Evolutionary conservation across 1,140 invertebrate species (phyloP), one percentile per base, ranked within the genome.

Genomic region (Habropoda laboriosa): DNA sequence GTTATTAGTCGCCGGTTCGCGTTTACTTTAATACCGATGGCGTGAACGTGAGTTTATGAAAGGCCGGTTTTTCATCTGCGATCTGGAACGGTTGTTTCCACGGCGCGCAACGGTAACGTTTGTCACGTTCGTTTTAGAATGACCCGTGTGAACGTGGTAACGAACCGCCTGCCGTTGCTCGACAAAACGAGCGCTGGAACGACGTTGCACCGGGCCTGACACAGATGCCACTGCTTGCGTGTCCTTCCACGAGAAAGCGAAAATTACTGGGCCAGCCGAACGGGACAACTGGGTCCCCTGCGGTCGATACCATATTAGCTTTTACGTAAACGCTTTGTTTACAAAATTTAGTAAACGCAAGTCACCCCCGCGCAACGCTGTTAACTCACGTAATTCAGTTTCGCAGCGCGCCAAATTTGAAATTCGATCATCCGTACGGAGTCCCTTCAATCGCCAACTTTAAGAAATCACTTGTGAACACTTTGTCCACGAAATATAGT

Each of bases 31-130:
- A 78, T 27, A 13, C 30, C 16, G 16, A 13, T n/a, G 55, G 12
- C 55, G 18, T 30, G 55, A 35, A 76, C 82, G 70, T 32, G 68
- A 67, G 49, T 75, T 85, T 82, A 79, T 85, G 79, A 85, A 79
- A 85, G 70, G 71, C 67, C n/a, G 40, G 71, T 75, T 86, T 79
- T 85, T 85, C 75, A 18, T 24, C 32, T 18, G 47, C 7, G 70
- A 89, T 86, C 67, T 86, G 85, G 81, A 85, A 85, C 85, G 8
- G 77, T 30, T 63, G 79, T 87, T 89, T 78, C 53, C 83, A 78
- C 78, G 80, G 58, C n/a, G 58, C n/a, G 70, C 75, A 87, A 87
- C 84, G 82, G 83, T 88, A 86, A 86, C 86, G 76, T 88, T 83
- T 81, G 88, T 88, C 83, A 80, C 81, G 84, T 89, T 72, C 77